Evolutionary conservation across 1,140 invertebrate species (phyloP).

Genomic region (Helicorthomorpha holstii): DNA sequence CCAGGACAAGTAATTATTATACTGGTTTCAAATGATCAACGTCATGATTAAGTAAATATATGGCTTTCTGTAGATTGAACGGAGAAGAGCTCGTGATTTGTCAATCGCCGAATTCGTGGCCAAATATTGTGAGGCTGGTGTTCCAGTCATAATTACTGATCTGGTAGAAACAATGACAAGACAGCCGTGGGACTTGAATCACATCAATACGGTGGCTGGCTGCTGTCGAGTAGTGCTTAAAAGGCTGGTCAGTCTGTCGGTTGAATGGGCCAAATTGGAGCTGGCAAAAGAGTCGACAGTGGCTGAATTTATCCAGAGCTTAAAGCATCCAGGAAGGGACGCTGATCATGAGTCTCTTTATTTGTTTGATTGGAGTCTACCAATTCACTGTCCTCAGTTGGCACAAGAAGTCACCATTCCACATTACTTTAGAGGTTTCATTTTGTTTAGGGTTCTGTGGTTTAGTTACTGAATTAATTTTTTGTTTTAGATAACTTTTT

Average conservation of each 20-base stretch:
- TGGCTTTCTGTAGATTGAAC: background rate
- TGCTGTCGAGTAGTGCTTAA: background rate
- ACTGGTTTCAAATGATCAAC: too few relatives aligned
- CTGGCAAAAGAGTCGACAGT: background rate
- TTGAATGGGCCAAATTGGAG: background rate
- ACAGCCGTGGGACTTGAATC: background rate
- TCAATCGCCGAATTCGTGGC: background rate
- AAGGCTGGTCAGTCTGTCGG: background rate
- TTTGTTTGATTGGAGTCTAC: conserved; percentile 24
- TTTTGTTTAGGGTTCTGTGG: background rate
- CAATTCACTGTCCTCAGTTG: conserved; percentile 18
- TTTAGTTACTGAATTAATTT: background rate
- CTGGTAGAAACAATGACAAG: background rate
- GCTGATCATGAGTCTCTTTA: conserved; percentile 11
- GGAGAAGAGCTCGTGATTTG: background rate
- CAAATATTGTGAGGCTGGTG: background rate
- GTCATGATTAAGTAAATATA: too few relatives aligned
- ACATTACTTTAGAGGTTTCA: conserved; percentile 18
- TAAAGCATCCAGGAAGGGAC: background rate
- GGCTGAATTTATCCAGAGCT: background rate
- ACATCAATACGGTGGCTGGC: background rate
- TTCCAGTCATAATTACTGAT: background rate
- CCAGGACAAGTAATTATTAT: background rate
- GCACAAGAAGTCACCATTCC: conserved; percentile 18
- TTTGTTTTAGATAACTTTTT: conserved; percentile 16